Evolutionary conservation across 2,113 vertebrate species (phyloP).

Genomic region (Malaclemys terrapin): DNA sequence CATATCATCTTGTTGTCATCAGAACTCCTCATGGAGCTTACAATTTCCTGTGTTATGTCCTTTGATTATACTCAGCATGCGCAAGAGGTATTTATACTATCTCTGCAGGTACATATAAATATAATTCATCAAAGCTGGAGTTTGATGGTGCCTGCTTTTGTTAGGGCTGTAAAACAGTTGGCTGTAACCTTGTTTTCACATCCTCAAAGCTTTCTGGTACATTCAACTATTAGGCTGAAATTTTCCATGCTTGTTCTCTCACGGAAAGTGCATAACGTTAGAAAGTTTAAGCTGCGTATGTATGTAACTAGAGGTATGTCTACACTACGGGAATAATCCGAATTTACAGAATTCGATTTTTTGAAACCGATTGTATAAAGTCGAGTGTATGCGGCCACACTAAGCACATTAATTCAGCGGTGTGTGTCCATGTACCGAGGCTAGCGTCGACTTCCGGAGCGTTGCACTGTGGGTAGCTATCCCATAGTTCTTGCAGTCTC

Average conservation of each 20-base stretch:
- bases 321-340: too few species aligned
- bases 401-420: too few species aligned
- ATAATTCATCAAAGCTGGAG: rapidly evolving
- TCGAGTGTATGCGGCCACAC: too few species aligned
- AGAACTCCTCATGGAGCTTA: background rate
- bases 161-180: background rate
- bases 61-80: background rate
- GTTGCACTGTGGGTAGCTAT: too few species aligned
- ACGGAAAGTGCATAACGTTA: background rate
- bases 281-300: background rate
- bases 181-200: background rate
- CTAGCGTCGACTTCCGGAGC: too few species aligned
- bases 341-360: too few species aligned
- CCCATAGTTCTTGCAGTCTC: too few species aligned
- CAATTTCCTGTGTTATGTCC: background rate
- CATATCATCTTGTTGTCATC: rapidly evolving
- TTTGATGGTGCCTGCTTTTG: background rate
- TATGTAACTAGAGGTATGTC: background rate
- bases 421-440: too few species aligned
- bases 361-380: too few species aligned
- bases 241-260: background rate
- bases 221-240: background rate
- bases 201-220: background rate
- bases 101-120: rapidly evolving
- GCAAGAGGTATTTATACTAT: rapidly evolving